Conservation (phyloP, 2,888 invertebrate species). For the Oligia latruncula region DNA sequence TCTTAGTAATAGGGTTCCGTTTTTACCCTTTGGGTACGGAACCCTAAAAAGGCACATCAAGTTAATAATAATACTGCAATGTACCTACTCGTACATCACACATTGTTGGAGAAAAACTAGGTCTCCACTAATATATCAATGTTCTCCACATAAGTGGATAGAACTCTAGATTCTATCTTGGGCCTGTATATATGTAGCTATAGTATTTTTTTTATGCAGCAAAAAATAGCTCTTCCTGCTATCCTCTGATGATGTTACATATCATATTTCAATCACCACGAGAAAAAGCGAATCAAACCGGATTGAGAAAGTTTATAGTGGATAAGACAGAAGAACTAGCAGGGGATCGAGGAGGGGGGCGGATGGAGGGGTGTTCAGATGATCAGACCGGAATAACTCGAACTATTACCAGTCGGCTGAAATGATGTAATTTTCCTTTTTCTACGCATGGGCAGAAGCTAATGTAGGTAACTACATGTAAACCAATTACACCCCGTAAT, state of each 20-base stretch:
- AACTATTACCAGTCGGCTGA: not conserved
- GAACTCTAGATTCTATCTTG: not conserved
- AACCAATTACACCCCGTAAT: conserved; percentile 17
- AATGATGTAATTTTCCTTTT: conserved; percentile 1
- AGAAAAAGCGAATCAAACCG: not conserved
- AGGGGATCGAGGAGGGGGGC: too few relatives aligned
- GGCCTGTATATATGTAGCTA: too few relatives aligned
- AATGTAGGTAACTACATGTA: not conserved
- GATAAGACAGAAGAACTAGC: too few relatives aligned
- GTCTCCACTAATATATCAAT: too few relatives aligned
- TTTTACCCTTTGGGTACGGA: too few relatives aligned
- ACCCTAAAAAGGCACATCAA: not conserved
- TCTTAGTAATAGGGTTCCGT: too few relatives aligned
- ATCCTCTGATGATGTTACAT: not conserved
- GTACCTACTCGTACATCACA: not conserved
- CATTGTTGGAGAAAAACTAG: too few relatives aligned
- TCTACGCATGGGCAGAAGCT: not conserved
- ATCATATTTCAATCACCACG: not conserved
- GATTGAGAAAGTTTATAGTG: too few relatives aligned
- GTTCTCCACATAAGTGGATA: not conserved
- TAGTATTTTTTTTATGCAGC: too few relatives aligned
- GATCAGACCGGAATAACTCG: too few relatives aligned
- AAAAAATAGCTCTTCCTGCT: not conserved
- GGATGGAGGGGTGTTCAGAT: too few relatives aligned
- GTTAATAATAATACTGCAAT: not conserved